A percentile compares a stretch with the other conserved stretches of the same genome.
Evolutionary conservation across 2,113 vertebrate species (phyloP).

Genomic region (Mobula birostris): DNA sequence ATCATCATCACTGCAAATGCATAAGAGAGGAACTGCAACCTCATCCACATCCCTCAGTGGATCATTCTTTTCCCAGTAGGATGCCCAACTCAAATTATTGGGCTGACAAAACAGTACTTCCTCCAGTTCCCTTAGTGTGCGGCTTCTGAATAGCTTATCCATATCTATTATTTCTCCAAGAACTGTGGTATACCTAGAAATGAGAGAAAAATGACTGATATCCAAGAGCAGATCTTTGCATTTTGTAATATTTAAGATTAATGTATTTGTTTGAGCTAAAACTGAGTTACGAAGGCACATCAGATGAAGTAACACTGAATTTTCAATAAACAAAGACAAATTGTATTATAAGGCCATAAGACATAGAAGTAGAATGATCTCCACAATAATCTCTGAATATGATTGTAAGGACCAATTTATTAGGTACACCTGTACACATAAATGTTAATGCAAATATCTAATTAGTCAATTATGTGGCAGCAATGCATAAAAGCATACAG

Average conservation of each 20-base stretch:
- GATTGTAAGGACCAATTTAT: too few species aligned
- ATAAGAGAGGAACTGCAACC: constrained; percentile 72
- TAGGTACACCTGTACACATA: too few species aligned
- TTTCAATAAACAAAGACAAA: not conserved
- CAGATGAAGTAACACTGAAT: not conserved
- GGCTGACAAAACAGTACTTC: constrained; percentile 68
- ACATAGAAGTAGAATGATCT: not conserved
- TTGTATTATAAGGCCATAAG: not conserved
- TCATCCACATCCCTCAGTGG: constrained; percentile 82
- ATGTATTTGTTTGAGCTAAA: not conserved
- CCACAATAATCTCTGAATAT: too few species aligned
- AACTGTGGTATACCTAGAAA: constrained; percentile 62
- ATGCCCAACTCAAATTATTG: constrained; percentile 59
- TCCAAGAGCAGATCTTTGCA: not conserved
- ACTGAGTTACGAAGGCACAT: not conserved
- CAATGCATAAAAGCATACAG: too few species aligned
- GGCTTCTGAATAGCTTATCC: constrained; percentile 54
- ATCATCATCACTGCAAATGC: constrained; percentile 70
- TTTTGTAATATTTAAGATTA: not conserved
- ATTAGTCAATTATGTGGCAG: too few species aligned
- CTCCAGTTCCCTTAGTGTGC: constrained; percentile 69
- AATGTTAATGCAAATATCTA: too few species aligned
- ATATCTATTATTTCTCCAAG: constrained; percentile 60
- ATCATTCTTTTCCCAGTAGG: constrained; percentile 80
- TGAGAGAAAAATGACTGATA: not conserved